phyloP scores from a whole-genome alignment of 2,888 invertebrate species.

The Leptopterna dolabrata region DNA sequence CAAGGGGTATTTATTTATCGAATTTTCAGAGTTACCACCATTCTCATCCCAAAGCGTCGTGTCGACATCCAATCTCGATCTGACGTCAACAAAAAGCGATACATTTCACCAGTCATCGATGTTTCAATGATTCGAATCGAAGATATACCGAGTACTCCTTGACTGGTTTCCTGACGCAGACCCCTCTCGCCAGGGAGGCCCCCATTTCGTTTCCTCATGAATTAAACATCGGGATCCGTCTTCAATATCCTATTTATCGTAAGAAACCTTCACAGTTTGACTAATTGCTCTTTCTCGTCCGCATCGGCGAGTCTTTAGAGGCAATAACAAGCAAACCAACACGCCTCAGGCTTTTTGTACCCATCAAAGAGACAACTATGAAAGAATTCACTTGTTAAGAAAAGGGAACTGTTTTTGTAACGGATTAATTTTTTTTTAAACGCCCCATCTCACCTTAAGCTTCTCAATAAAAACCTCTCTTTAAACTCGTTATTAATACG shows the following conservation, averaged over 20 bases:
- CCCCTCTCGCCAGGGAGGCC: not conserved
- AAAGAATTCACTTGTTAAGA: not conserved
- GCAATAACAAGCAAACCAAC: not conserved
- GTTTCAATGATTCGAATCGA: not conserved
- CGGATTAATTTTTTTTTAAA: not conserved
- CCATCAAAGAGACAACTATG: not conserved
- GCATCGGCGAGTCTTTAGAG: not conserved
- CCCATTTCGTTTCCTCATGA: not conserved
- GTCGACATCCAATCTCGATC: not conserved
- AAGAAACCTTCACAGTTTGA: slow-evolving; percentile 8
- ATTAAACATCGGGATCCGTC: slow-evolving; percentile 21
- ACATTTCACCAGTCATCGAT: not conserved
- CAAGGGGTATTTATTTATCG: no score
- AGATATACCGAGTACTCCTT: not conserved
- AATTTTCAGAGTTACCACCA: no score
- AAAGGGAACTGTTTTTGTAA: not conserved
- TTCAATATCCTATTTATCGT: slow-evolving; percentile 10
- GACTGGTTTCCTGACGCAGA: not conserved
- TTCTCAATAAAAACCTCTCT: not conserved
- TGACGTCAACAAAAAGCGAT: not conserved
- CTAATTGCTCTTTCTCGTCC: slow-evolving; percentile 1
- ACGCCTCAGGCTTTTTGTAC: not conserved
- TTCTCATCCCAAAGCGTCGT: no score
- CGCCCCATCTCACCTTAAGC: not conserved
- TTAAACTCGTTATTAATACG: not conserved